Percentiles rank a stretch among this genome's conserved stretches.
phyloP scores from a whole-genome alignment of 2,888 invertebrate species.

The Pachliopta kotzebuea region DNA sequence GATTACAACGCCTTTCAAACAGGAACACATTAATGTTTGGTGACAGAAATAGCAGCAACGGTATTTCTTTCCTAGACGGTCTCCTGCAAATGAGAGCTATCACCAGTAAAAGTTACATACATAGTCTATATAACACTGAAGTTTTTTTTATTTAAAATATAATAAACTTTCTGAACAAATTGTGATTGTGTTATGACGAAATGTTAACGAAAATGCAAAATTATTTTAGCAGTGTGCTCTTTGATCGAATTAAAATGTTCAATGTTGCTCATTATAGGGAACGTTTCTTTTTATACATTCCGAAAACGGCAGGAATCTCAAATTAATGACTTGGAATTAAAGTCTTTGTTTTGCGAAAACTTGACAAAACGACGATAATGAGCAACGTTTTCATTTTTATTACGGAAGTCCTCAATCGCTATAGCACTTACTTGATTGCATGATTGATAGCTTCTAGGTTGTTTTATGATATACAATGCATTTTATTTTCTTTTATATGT shows the following conservation, averaged over 20 bases:
- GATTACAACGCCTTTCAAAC: too few species aligned
- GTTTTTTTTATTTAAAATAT: too few species aligned
- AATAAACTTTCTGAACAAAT: too few species aligned
- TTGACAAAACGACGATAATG: background rate
- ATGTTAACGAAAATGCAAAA: too few species aligned
- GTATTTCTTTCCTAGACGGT: too few species aligned
- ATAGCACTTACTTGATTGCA: background rate
- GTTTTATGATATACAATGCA: background rate
- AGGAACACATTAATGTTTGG: too few species aligned
- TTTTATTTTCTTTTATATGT: background rate
- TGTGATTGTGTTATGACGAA: too few species aligned
- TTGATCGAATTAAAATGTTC: background rate
- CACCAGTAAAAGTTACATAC: too few species aligned
- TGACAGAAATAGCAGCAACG: too few species aligned
- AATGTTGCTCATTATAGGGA: background rate
- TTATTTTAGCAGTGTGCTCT: too few species aligned
- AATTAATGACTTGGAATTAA: slow-evolving; percentile 4
- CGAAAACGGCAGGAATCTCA: background rate
- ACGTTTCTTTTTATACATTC: slow-evolving; percentile 2
- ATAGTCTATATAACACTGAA: too few species aligned
- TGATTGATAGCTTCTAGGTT: background rate
- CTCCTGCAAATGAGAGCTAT: too few species aligned
- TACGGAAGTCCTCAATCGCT: background rate
- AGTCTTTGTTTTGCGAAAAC: slow-evolving; percentile 1
- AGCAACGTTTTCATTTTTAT: background rate